Evolutionary conservation across 2,113 vertebrate genomes (phyloP), one percentile per base, ranked within the genome.

Genomic region (Labeo catla): DNA sequence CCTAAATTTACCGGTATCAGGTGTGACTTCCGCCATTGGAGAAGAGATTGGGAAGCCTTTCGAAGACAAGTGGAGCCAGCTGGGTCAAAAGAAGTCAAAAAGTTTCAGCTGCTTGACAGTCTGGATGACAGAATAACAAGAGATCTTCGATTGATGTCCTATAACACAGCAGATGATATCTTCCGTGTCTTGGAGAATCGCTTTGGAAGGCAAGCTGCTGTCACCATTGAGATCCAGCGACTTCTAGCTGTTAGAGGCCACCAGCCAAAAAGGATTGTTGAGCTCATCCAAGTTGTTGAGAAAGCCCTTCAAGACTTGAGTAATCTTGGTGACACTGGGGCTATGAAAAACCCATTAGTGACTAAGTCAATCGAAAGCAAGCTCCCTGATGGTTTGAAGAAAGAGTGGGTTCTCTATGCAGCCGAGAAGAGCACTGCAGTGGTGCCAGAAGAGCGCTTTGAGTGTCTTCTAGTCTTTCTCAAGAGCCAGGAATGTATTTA

Each of bases 321-420:
- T 47, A 7, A 47, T 6, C 68, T 43, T 43, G 68, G 68, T 39
- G 36, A 72, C 16, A 43, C 36, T 9, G 68, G 36, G 3, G 36
- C 68, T 43, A 19, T 72, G 16, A 43, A 19, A 15, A 72, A 70
- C 8, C 66, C 66, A 43, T 16, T 70, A 15, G 36, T 70, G 66
- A 70, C 66, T 2, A 86, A 85, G 4, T 86, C 85, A 19, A 79
- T 85, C 2, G 78, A 90, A n/a, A 66, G 77, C 1, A 90, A 88
- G 3, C 87, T 88, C 21, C 87, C 85, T 4, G 87, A 88, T 6
- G 0, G 13, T 0, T 6, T 86, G 1, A 84, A 86, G 16, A 86
- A 70, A 3, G 66, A 70, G 36, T 70, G 66, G 34, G 34, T 70
- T 39, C 13, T 70, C 66, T 8, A 70, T 19, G 34, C 66, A 39